Conservation (phyloP, 2,888 invertebrate species). For the Ophonus ardosiacus region DNA sequence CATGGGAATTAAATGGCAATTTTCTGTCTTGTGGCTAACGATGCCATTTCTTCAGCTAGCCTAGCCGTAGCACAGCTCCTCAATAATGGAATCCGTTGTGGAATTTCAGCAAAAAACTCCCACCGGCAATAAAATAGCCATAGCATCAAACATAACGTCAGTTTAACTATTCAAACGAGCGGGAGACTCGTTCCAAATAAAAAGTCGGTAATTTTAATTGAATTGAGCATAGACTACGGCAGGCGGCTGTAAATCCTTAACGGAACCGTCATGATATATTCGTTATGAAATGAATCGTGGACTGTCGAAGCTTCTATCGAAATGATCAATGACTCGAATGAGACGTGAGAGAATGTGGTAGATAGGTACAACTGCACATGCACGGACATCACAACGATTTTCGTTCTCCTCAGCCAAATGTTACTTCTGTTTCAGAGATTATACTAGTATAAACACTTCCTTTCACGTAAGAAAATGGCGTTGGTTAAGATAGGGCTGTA, state of each 20-base stretch:
- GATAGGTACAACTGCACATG: background rate
- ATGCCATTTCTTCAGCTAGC: constrained; percentile 4
- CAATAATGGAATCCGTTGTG: constrained; percentile 26
- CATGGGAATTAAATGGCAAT: constrained; percentile 33
- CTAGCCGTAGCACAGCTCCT: background rate
- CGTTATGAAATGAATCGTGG: constrained; percentile 56
- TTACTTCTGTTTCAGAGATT: too few relatives aligned
- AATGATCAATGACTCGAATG: constrained; percentile 55
- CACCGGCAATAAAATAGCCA: constrained; percentile 26
- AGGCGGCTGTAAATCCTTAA: constrained; percentile 37
- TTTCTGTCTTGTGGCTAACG: constrained; percentile 17
- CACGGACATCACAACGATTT: background rate
- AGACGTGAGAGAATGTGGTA: constrained; percentile 55
- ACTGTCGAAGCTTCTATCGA: constrained; percentile 56
- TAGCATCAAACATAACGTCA: constrained; percentile 40
- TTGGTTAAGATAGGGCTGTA: too few relatives aligned
- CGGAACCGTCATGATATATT: constrained; percentile 51
- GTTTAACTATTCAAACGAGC: constrained; percentile 40
- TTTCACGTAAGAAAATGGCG: too few relatives aligned
- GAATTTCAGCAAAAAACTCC: constrained; percentile 47
- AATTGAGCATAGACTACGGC: constrained; percentile 25
- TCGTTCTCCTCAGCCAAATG: too few relatives aligned
- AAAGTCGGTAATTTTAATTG: constrained; percentile 47
- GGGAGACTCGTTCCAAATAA: constrained; percentile 29
- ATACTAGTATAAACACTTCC: too few relatives aligned